A percentile compares a stretch with the other conserved stretches of the same genome.
Conservation (phyloP, 2,888 invertebrate genomes). For the Leptogaster cylindrica region DNA sequence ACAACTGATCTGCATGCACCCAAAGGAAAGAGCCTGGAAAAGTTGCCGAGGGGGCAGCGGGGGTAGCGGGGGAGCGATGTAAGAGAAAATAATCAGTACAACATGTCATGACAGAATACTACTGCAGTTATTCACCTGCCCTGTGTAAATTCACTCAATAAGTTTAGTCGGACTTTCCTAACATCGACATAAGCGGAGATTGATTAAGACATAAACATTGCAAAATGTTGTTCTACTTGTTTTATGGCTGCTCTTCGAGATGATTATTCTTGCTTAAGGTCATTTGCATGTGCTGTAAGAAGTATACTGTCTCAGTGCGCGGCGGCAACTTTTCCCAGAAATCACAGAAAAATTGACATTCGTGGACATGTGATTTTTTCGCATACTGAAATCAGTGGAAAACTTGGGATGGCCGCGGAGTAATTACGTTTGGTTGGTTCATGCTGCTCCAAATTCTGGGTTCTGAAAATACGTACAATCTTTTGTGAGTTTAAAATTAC, state of each 20-base stretch:
- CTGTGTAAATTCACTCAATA: constrained; percentile 27
- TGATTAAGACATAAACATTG: constrained; percentile 51
- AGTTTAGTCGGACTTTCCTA: constrained; percentile 20
- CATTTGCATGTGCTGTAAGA: background rate
- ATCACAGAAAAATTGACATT: background rate
- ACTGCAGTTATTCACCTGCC: constrained; percentile 28
- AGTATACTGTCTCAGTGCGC: background rate
- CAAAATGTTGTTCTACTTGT: constrained; percentile 48
- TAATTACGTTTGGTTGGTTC: background rate
- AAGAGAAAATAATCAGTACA: constrained; percentile 27
- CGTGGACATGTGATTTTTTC: too few relatives aligned
- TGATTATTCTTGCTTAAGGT: constrained; percentile 11
- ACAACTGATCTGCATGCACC: constrained; percentile 25
- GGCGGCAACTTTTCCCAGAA: background rate
- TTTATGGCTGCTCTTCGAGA: constrained; percentile 13
- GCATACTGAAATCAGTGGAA: too few relatives aligned
- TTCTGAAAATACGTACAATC: constrained; percentile 4
- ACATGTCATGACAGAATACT: constrained; percentile 26
- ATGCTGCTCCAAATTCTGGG: constrained; percentile 2
- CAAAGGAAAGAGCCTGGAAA: background rate
- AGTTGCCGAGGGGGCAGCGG: constrained; percentile 1
- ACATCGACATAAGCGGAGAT: constrained; percentile 50
- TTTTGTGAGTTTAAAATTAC: constrained; percentile 1
- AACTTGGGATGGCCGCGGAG: background rate
- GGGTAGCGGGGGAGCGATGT: background rate